Conservation (phyloP, 1,140 invertebrate genomes). For the Lepidurus couesii region DNA sequence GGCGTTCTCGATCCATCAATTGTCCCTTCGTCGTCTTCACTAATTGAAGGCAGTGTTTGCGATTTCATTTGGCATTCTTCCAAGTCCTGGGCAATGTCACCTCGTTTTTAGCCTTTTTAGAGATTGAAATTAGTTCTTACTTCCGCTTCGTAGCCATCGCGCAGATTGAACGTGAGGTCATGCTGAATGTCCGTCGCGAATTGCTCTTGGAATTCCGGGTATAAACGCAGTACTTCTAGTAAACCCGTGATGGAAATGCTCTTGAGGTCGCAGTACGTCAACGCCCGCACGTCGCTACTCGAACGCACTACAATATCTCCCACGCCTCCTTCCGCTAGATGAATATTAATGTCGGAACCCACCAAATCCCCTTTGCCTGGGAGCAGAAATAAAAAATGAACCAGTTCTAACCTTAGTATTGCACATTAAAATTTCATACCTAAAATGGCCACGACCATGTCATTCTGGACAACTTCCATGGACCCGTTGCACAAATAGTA, state of each 20-base stretch:
- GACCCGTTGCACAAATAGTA: constrained; percentile 96
- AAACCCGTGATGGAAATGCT: constrained; percentile 85
- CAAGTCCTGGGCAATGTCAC: background rate
- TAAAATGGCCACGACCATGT: constrained; percentile 96
- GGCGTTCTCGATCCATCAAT: constrained; percentile 60
- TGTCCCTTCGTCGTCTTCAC: constrained; percentile 82
- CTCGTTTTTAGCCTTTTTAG: background rate
- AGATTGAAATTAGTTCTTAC: constrained; percentile 44
- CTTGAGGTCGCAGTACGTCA: constrained; percentile 79
- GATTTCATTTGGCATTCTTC: constrained; percentile 61
- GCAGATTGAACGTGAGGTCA: constrained; percentile 88
- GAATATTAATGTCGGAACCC: constrained; percentile 76
- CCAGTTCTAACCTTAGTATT: background rate
- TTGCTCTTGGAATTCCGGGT: constrained; percentile 85
- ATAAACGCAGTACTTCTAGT: constrained; percentile 80
- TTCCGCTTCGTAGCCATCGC: constrained; percentile 86
- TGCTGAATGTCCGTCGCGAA: constrained; percentile 91
- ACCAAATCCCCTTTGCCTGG: constrained; percentile 92
- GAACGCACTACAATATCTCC: constrained; percentile 80
- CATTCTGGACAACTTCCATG: constrained; percentile 96
- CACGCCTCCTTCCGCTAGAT: constrained; percentile 46
- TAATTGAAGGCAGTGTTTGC: constrained; percentile 76
- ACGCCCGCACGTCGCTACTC: constrained; percentile 73
- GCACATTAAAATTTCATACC: constrained; percentile 53
- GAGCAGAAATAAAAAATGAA: constrained; percentile 35